Evolutionary conservation across 2,113 vertebrate species (phyloP).

Genomic region (Calypte anna): DNA sequence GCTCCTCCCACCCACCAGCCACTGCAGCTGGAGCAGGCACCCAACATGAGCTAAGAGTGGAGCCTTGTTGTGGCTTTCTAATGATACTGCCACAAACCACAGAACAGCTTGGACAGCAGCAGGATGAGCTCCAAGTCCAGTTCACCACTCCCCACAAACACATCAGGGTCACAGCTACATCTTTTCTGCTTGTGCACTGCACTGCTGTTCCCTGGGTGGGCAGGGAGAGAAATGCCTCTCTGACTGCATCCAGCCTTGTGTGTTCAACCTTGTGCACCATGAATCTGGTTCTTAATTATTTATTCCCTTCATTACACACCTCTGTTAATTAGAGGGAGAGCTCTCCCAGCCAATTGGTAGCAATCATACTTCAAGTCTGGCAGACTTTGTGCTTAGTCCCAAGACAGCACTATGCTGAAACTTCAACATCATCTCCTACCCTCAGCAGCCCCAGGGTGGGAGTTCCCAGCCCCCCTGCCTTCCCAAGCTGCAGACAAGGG

Average conservation of each 20-base stretch:
- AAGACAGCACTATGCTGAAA: not conserved
- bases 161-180: accelerated
- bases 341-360: not conserved
- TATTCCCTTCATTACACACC: not conserved
- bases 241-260: accelerated
- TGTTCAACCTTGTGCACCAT: not conserved
- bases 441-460: not conserved
- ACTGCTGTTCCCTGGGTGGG: accelerated
- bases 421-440: not conserved
- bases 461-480: not conserved
- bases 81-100: not conserved
- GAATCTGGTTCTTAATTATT: not conserved
- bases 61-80: not conserved
- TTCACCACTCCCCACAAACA: accelerated
- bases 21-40: not conserved
- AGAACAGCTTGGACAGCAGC: not conserved
- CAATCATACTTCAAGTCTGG: not conserved
- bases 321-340: not conserved
- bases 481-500: not conserved
- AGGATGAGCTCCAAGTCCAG: not conserved
- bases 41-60: not conserved
- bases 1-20: not conserved
- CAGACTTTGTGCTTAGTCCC: not conserved
- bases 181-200: accelerated
- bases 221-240: not conserved